Evolutionary conservation across 2,888 invertebrate genomes (phyloP).

Genomic region (Pteria penguin): DNA sequence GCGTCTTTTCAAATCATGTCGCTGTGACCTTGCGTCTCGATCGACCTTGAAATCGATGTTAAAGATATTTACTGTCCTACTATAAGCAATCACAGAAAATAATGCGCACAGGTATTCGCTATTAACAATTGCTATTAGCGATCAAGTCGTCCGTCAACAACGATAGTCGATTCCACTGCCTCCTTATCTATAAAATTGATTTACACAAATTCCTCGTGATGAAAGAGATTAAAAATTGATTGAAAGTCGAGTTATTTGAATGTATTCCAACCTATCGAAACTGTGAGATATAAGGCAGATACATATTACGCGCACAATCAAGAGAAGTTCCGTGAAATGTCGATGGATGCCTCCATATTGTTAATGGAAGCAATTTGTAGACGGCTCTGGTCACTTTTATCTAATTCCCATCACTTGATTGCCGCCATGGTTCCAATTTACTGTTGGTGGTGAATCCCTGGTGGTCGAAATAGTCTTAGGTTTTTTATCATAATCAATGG

Average conservation of each 20-base stretch:
- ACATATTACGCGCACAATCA: not conserved
- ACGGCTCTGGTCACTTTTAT: constrained; percentile 35
- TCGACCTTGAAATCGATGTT: too few relatives aligned
- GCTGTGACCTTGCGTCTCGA: too few relatives aligned
- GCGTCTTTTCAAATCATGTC: too few relatives aligned
- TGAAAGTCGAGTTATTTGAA: not conserved
- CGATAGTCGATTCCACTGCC: not conserved
- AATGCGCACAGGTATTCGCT: too few relatives aligned
- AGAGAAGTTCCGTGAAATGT: not conserved
- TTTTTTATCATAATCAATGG: constrained; percentile 46
- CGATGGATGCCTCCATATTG: not conserved
- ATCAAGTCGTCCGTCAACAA: not conserved
- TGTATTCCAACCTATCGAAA: not conserved
- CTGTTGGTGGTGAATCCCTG: constrained; percentile 34
- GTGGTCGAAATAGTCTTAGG: constrained; percentile 44
- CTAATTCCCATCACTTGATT: constrained; percentile 23
- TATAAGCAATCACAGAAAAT: too few relatives aligned
- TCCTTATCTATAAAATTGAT: not conserved
- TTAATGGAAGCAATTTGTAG: constrained; percentile 15
- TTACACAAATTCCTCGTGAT: not conserved
- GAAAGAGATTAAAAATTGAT: not conserved
- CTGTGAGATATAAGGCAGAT: not conserved
- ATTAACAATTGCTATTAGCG: too few relatives aligned
- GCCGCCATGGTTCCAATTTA: constrained; percentile 17
- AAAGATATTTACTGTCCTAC: too few relatives aligned